Evolutionary conservation across 2,888 invertebrate species (phyloP).

Genomic region (Cenopis cana): DNA sequence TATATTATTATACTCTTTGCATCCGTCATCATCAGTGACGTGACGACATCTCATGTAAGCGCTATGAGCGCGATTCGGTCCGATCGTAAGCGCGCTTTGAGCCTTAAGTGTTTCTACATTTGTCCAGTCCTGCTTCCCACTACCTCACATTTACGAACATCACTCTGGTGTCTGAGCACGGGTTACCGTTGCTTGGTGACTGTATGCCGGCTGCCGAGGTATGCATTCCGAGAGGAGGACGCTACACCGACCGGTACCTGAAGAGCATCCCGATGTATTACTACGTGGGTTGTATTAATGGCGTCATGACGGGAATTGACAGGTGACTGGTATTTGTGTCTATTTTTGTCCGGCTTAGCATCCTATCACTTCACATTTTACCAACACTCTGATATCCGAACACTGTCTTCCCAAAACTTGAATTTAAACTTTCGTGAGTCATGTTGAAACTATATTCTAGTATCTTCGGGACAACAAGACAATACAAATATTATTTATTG

Average conservation of each 20-base stretch:
- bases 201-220: conserved; percentile 71
- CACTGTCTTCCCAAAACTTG: too few species aligned
- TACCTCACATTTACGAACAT: conserved; percentile 88
- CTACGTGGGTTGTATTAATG: conserved; percentile 88
- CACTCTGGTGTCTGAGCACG: conserved; percentile 88
- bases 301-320: conserved; percentile 83
- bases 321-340: conserved; percentile 67
- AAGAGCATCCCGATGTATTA: conserved; percentile 85
- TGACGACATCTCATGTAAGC: too few species aligned
- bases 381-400: conserved; percentile 87
- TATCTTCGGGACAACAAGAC: too few species aligned
- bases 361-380: conserved; percentile 85
- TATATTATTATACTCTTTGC: too few species aligned
- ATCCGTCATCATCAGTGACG: too few species aligned
- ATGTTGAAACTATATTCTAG: too few species aligned
- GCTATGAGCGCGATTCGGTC: too few species aligned
- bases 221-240: conserved; percentile 83
- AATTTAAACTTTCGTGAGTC: too few species aligned
- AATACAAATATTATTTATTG: too few species aligned
- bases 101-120: not conserved
- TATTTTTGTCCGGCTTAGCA: conserved; percentile 65
- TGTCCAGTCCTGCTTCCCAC: conserved; percentile 67
- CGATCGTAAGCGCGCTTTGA: too few species aligned
- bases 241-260: conserved; percentile 82
- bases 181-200: conserved; percentile 79